phyloP scores from a whole-genome alignment of 2,113 vertebrate species.

The Cyanoramphus novaezelandiae region DNA sequence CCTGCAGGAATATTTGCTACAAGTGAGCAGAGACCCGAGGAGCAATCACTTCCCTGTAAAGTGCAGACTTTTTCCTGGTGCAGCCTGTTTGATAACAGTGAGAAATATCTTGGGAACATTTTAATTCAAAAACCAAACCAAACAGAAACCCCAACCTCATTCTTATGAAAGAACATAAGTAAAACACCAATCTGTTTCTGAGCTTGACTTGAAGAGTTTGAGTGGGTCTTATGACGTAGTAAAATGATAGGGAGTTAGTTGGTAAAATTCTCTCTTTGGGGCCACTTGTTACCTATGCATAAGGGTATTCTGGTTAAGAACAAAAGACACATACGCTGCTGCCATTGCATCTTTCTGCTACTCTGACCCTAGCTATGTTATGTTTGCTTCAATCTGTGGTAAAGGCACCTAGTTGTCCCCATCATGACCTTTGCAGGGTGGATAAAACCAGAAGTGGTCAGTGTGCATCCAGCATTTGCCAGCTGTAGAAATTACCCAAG shows the following conservation, averaged over 20 bases:
- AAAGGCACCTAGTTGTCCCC: neutral
- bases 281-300: neutral
- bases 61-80: neutral
- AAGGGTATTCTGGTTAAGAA: neutral
- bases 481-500: neutral
- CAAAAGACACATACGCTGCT: neutral
- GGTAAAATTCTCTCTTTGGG: neutral
- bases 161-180: neutral
- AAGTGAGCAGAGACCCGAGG: neutral
- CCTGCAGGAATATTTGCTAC: neutral
- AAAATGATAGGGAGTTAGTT: neutral
- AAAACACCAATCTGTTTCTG: neutral
- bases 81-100: neutral
- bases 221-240: neutral
- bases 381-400: neutral
- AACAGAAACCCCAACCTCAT: accelerated
- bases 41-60: neutral
- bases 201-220: neutral
- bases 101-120: neutral
- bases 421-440: neutral
- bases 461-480: neutral
- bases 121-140: neutral
- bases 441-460: neutral
- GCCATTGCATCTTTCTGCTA: neutral
- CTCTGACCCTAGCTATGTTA: neutral